Conservation (phyloP, 2,888 invertebrate genomes). For the Danaus chrysippus region DNA sequence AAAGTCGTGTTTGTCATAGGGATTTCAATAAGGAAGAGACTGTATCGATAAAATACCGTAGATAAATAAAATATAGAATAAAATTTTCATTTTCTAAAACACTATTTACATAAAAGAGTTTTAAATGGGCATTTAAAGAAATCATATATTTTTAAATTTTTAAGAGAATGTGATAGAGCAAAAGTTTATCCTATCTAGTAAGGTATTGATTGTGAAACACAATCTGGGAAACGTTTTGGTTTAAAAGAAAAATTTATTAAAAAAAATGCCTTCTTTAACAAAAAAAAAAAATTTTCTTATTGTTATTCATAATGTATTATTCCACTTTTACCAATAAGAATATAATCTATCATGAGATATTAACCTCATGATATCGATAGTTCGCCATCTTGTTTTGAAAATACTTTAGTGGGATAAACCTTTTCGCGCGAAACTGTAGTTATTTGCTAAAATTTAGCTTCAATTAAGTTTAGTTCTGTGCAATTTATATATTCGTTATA, state of each 20-base stretch:
- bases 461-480: not conserved
- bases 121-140: too few species aligned
- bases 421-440: not conserved
- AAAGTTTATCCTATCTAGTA: too few species aligned
- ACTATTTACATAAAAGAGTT: too few species aligned
- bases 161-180: too few species aligned
- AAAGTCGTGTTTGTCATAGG: conserved; percentile 20
- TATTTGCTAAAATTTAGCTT: not conserved
- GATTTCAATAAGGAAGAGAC: conserved; percentile 18
- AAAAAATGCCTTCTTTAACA: too few species aligned
- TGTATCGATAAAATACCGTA: not conserved
- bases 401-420: not conserved
- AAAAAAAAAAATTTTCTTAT: too few species aligned
- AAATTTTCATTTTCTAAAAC: too few species aligned
- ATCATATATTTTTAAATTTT: too few species aligned
- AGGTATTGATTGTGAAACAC: too few species aligned
- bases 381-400: conserved; percentile 4
- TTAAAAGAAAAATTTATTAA: too few species aligned
- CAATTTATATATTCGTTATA: not conserved
- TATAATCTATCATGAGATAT: not conserved
- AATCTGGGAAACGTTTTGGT: too few species aligned
- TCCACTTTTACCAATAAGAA: not conserved
- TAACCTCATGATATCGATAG: not conserved
- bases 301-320: not conserved
- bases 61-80: too few species aligned